Evolutionary conservation across 2,113 vertebrate species (phyloP), one percentile per base, ranked within the genome.

Genomic region (Pelecanoides urinatrix): DNA sequence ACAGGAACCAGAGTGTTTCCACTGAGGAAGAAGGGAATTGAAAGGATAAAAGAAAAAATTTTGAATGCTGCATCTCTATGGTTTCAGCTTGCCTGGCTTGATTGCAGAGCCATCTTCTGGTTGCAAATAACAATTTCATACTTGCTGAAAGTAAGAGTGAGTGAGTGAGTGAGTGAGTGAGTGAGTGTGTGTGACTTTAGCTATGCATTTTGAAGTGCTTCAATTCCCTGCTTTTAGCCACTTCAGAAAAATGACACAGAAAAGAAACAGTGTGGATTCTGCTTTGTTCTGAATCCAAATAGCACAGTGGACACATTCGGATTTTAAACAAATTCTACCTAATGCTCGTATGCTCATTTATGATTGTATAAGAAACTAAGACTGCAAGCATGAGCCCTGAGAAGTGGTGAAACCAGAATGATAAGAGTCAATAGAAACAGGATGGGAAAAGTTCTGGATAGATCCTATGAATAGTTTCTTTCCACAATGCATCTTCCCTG

Each of bases 41-140:
- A 58, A 83, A 73, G 2, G 20, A 65, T 44, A 19, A 68, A 67
- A 66, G 15, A 34, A 62, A 74, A 65, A 40, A 23, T 0, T 7
- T 34, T 34, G 19, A 42, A 34, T 29, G 17, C 26, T 81, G 52
- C 38, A 56, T 89, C 56, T 78, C 93, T 49, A 71, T 61, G 56
- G 65, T 76, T 90, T 88, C 53, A 82, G 94, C 75, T 79, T 93
- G 84, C 96, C 96, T 50, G 2, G 94, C 92, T 96, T 93, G 96
- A 80, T 58, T 94, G 74, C 80, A 96, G 96, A 97, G 96, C 96
- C 96, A 97, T 92, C 96, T 97, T 88, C 96, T 97, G 96, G 96
- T 70, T 70, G 53, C 63, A 95, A 79, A 66, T 12, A 93, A 88
- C 49, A 94, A 91, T 76, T 93, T 88, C 94, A 79, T 58, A 86